A percentile compares a stretch with the other conserved stretches of the same genome.
Conservation (phyloP, 2,888 invertebrate genomes). For the Dermolepida albohirtum region DNA sequence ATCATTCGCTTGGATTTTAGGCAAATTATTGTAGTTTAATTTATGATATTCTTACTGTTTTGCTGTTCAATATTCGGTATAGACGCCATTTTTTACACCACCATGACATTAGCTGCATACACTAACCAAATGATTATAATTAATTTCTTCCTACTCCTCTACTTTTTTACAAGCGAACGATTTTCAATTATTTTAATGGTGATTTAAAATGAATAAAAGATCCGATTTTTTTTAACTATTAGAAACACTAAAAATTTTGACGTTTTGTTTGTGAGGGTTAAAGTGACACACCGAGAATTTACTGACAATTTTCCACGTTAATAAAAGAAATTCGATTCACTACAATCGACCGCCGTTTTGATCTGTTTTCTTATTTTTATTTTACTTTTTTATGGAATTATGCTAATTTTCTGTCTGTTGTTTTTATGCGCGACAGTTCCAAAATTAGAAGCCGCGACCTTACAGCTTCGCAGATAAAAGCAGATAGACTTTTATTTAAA, state of each 20-base stretch:
- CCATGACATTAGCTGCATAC: conserved; percentile 49
- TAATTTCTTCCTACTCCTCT: conserved; percentile 13
- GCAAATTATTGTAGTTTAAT: conserved; percentile 29
- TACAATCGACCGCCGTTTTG: conserved; percentile 9
- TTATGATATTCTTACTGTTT: conserved; percentile 61
- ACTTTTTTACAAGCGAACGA: conserved; percentile 1
- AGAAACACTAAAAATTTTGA: conserved; percentile 41
- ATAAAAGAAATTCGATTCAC: conserved; percentile 7
- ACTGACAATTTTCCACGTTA: conserved; percentile 14
- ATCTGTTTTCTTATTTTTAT: background rate
- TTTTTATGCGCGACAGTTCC: conserved; percentile 18
- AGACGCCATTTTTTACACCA: conserved; percentile 61
- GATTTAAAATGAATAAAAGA: background rate
- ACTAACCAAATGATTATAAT: conserved; percentile 13
- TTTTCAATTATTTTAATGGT: too few relatives aligned
- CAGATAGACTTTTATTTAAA: conserved; percentile 30
- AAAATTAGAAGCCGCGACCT: conserved; percentile 33
- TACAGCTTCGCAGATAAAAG: conserved; percentile 27
- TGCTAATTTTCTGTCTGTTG: conserved; percentile 9
- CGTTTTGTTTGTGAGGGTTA: conserved; percentile 27
- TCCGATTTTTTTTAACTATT: background rate
- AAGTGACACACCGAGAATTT: conserved; percentile 24
- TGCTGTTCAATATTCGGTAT: conserved; percentile 61
- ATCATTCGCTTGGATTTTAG: conserved; percentile 7
- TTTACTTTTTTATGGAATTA: background rate